Percentiles rank a stretch among this genome's conserved stretches.
Conservation (phyloP, 2,797 vertebrate species). For the Semaprochilodus insignis region DNA sequence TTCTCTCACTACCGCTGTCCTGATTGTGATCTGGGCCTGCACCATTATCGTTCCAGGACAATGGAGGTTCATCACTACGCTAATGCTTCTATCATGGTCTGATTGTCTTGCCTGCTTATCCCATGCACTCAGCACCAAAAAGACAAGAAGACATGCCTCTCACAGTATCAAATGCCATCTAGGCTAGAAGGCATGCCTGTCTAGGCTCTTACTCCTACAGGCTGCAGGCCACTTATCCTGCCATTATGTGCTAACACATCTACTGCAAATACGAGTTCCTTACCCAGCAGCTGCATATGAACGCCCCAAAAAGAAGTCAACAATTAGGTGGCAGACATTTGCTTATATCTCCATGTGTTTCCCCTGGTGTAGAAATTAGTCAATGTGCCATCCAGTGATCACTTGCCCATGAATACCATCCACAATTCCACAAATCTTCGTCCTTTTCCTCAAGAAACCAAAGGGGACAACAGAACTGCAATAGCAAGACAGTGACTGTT, state of each 20-base stretch:
- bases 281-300: background rate
- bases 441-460: too few species aligned
- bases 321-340: too few species aligned
- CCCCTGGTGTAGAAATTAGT: too few species aligned
- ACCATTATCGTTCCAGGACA: slow-evolving; percentile 50
- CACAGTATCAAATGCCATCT: slow-evolving; percentile 34
- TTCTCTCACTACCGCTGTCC: slow-evolving; percentile 24
- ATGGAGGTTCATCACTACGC: slow-evolving; percentile 54
- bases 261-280: background rate
- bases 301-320: too few species aligned
- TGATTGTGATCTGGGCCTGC: slow-evolving; percentile 51
- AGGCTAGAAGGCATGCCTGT: slow-evolving; percentile 19
- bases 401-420: too few species aligned
- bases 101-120: slow-evolving; percentile 47
- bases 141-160: slow-evolving; percentile 27
- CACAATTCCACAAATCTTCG: too few species aligned
- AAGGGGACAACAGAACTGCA: too few species aligned
- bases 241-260: background rate
- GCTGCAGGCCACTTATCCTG: background rate
- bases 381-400: too few species aligned
- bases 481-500: too few species aligned
- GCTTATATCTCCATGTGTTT: too few species aligned
- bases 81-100: slow-evolving; percentile 49
- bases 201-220: slow-evolving; percentile 35
- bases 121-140: slow-evolving; percentile 16